These are phyloP conservation scores for Drosophila pectinifera DNA, from an alignment of 1,140 invertebrate genomes.

Conservation along the genomic window DNA sequence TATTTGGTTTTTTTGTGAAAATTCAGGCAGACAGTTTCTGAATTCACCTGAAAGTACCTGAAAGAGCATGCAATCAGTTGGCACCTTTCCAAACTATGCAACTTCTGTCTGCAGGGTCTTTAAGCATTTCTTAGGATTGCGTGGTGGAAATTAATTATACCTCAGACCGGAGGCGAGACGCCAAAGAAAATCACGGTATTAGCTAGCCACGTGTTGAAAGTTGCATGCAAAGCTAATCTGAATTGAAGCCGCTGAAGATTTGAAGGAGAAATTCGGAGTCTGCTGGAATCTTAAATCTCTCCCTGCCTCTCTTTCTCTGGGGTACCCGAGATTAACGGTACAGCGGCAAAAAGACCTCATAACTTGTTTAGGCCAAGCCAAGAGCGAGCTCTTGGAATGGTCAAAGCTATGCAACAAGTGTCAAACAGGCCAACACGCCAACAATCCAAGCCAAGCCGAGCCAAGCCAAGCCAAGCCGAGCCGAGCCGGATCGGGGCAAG, in stretches of 20 bases:
- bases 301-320: background rate
- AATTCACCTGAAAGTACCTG: background rate
- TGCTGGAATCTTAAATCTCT: constrained; percentile 4
- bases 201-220: constrained; percentile 59
- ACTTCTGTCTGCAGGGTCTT: constrained; percentile 18
- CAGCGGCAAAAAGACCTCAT: constrained; percentile 32
- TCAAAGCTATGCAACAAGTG: constrained; percentile 76
- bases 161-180: constrained; percentile 55
- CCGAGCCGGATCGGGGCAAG: constrained; percentile 47
- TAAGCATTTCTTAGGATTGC: constrained; percentile 54
- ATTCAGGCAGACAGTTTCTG: background rate
- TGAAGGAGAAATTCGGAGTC: background rate
- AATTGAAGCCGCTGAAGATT: constrained; percentile 2
- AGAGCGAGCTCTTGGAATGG: constrained; percentile 63
- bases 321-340: constrained; percentile 48
- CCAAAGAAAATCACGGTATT: constrained; percentile 54
- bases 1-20: too few species aligned
- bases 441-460: constrained; percentile 14
- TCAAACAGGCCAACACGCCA: constrained; percentile 43
- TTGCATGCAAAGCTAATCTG: constrained; percentile 31
- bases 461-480: constrained; percentile 18
- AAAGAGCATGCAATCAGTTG: constrained; percentile 44
- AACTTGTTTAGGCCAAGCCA: constrained; percentile 63
- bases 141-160: constrained; percentile 75
- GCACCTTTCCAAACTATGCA: background rate